These are phyloP conservation scores for Zootoca vivipara DNA, from an alignment of 2,113 vertebrate species.

Conservation along the genomic window DNA sequence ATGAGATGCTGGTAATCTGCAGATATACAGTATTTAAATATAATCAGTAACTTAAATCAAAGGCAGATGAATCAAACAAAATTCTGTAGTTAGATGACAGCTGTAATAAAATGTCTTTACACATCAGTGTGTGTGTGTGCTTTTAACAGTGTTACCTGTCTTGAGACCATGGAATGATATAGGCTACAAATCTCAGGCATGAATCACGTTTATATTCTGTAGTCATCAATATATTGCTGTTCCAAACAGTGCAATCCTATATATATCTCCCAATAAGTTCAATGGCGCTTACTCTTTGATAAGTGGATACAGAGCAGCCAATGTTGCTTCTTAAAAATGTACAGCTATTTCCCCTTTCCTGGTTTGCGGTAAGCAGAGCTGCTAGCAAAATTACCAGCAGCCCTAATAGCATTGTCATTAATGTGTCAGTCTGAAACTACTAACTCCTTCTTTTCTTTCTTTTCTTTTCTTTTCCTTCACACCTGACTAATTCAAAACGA, in stretches of 20 bases:
- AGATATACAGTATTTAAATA: not conserved
- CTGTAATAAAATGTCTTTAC: not conserved
- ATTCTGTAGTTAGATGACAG: not conserved
- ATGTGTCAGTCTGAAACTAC: not conserved
- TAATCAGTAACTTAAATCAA: not conserved
- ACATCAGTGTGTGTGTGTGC: not conserved
- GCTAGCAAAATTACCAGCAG: not conserved
- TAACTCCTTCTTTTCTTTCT: not conserved
- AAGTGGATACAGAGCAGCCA: not conserved
- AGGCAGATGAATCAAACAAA: not conserved
- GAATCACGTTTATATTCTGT: not conserved
- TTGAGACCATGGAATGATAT: not conserved
- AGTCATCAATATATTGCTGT: not conserved
- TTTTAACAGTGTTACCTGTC: not conserved
- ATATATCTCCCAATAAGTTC: not conserved
- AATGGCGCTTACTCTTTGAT: not conserved
- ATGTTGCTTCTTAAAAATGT: not conserved
- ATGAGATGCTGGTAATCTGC: not conserved
- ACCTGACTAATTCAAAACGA: constrained; percentile 31
- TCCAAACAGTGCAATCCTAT: not conserved
- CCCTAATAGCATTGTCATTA: constrained; percentile 15
- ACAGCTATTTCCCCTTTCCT: not conserved
- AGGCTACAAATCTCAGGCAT: not conserved
- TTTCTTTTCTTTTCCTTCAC: constrained; percentile 7
- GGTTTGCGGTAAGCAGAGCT: not conserved